A percentile compares a stretch with the other conserved stretches of the same genome.
These are phyloP conservation scores for Canis aureus DNA, from an alignment of 2,113 vertebrate species.

Conservation along the genomic window DNA sequence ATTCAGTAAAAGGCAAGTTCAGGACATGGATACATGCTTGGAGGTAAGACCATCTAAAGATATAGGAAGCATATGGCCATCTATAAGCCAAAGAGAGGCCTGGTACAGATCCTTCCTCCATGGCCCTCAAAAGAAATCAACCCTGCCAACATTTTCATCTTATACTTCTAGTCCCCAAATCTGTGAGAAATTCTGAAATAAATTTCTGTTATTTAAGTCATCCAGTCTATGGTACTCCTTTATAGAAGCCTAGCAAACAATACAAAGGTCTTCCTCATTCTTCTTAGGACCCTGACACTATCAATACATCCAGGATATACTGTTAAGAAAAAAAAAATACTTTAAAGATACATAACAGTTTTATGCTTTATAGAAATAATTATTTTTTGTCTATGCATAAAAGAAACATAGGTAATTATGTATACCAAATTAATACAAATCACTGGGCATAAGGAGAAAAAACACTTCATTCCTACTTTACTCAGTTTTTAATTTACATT, in stretches of 20 bases:
- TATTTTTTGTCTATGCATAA: not conserved
- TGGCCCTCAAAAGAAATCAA: not conserved
- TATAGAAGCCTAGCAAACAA: not conserved
- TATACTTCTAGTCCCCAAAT: conserved; percentile 2
- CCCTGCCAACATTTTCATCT: not conserved
- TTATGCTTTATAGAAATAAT: conserved; percentile 48
- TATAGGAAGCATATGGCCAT: not conserved
- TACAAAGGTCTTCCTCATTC: not conserved
- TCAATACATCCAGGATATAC: not conserved
- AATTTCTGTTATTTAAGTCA: conserved; percentile 11
- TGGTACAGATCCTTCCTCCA: not conserved
- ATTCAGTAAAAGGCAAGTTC: not conserved
- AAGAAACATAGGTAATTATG: conserved; percentile 19
- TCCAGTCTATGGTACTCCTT: not conserved
- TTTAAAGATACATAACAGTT: not conserved
- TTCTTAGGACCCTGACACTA: not conserved
- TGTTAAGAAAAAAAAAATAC: not conserved
- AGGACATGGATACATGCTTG: not conserved
- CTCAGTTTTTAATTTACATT: conserved; percentile 1
- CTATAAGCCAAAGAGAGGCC: not conserved
- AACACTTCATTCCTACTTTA: conserved; percentile 41
- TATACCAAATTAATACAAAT: not conserved
- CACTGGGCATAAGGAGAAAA: not conserved
- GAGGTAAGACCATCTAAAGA: not conserved
- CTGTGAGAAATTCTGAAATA: not conserved